Base-by-base conservation (phyloP, 2,797 vertebrate species). In the Tamandua tetradactyla region DNA sequence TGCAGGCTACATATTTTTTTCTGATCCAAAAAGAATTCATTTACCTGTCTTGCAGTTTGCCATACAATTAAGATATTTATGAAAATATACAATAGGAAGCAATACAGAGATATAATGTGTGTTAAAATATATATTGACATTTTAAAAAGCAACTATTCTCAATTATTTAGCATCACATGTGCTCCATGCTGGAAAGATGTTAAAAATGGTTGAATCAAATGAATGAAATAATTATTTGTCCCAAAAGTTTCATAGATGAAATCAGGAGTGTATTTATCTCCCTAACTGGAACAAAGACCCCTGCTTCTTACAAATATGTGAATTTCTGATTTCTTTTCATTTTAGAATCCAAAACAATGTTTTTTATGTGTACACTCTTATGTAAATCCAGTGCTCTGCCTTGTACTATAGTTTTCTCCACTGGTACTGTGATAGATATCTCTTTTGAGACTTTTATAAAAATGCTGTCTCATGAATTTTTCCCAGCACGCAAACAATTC, bases 381-480 rank as follows among this genome's bases (percentile, higher is more conserved):
- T 30, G 61, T 72, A 69, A 93, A 94, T 85, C 40, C 84, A 92
- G 52, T 82, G 75, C 86, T 80, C 71, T 90, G n/a, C 66, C 81
- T 75, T 93, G 32, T 90, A 72, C 88, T 95, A 62, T 37, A 71
- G 49, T 90, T 92, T 84, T 91, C 44, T 96, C 55, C 90, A 49
- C 37, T n/a, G 52, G 25, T 86, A 59, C 69, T 85, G 18, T 89
- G 89, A 93, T 93, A 86, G 30, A 89, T 90, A 32, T 75, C 52
- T 94, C 81, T 86, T 66, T 64, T 14, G 57, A 76, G 64, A 55
- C 22, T 44, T 95, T 94, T 69, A 76, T 84, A 94, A 95, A 95
- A 93, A 74, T 76, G 71, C 62, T 23, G 1, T 86, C 47, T 35
- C 25, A 55, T 72, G 59, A 92, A 37, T 2, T 87, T 87, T 95